These are phyloP conservation scores for Hypomecis punctinalis DNA, from an alignment of 2,888 invertebrate species.

Conservation along the genomic window DNA sequence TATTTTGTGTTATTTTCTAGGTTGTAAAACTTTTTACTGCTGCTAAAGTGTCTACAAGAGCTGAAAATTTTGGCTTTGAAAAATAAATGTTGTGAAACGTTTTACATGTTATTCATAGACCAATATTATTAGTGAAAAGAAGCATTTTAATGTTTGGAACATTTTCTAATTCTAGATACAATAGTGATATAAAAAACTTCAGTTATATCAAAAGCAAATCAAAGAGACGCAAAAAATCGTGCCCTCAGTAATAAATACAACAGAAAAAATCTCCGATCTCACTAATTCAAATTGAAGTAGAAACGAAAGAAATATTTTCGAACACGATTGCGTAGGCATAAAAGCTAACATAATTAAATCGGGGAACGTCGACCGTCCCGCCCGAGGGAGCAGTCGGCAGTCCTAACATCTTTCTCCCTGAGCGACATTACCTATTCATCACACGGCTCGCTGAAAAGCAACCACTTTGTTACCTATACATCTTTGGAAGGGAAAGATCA, in stretches of 20 bases:
- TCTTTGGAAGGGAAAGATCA: conserved; percentile 60
- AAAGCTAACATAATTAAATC: conserved; percentile 64
- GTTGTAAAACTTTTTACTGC: not conserved
- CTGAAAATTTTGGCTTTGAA: not conserved
- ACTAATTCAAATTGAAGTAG: conserved; percentile 43
- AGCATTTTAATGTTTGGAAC: not conserved
- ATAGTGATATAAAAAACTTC: not conserved
- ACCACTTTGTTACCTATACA: conserved; percentile 63
- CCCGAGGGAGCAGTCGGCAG: conserved; percentile 45
- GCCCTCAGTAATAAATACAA: conserved; percentile 35
- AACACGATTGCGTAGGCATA: conserved; percentile 51
- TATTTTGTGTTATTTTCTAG: conserved; percentile 1
- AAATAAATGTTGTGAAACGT: not conserved
- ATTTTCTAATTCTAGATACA: not conserved
- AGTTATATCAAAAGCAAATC: conserved; percentile 5
- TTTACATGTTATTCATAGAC: not conserved
- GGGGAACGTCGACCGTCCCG: conserved; percentile 48
- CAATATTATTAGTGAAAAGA: not conserved
- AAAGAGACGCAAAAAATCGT: conserved; percentile 27
- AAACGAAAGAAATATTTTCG: conserved; percentile 43
- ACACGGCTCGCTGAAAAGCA: conserved; percentile 65
- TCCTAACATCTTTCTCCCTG: conserved; percentile 58
- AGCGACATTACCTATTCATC: conserved; percentile 71
- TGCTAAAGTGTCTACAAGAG: not conserved
- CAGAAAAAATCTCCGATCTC: conserved; percentile 35